Percentiles rank a stretch among this genome's conserved stretches.
phyloP scores from a whole-genome alignment of 2,888 invertebrate genomes.

The Limnephilus marmoratus region DNA sequence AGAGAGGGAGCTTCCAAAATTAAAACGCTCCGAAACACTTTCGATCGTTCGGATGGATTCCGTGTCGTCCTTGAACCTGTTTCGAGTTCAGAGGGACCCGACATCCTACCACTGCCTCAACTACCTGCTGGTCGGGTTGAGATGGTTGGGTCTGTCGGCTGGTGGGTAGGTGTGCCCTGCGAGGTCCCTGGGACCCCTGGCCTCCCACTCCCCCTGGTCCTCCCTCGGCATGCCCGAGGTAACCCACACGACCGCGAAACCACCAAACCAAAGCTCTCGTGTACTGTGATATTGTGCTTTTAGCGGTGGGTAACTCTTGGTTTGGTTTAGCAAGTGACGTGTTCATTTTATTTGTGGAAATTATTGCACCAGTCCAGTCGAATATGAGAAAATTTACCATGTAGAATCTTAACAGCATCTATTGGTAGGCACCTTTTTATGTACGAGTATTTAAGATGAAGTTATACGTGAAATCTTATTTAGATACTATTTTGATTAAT shows the following conservation, averaged over 20 bases:
- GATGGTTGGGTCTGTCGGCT: conserved; percentile 2
- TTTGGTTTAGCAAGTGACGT: background rate
- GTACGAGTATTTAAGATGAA: no score
- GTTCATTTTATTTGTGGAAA: background rate
- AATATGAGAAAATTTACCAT: no score
- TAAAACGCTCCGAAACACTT: conserved; percentile 6
- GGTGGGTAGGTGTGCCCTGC: conserved; percentile 28
- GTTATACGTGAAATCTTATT: no score
- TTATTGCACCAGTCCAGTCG: background rate
- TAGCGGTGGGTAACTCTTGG: background rate
- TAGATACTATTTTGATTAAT: no score
- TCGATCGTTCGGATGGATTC: conserved; percentile 3
- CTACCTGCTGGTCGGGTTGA: conserved; percentile 55
- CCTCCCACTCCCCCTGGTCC: background rate
- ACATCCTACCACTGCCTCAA: conserved; percentile 35
- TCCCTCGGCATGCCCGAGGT: conserved; percentile 37
- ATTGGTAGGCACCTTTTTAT: no score
- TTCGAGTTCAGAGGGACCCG: conserved; percentile 62
- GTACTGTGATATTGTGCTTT: background rate
- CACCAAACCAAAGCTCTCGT: conserved; percentile 3
- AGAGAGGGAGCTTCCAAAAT: conserved; percentile 8
- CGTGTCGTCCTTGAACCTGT: conserved; percentile 63
- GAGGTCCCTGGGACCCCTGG: conserved; percentile 30
- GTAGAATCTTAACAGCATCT: no score
- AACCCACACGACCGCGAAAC: conserved; percentile 40